Base-by-base conservation (phyloP, 2,888 invertebrate species). In the Hoplodrina blanda region DNA sequence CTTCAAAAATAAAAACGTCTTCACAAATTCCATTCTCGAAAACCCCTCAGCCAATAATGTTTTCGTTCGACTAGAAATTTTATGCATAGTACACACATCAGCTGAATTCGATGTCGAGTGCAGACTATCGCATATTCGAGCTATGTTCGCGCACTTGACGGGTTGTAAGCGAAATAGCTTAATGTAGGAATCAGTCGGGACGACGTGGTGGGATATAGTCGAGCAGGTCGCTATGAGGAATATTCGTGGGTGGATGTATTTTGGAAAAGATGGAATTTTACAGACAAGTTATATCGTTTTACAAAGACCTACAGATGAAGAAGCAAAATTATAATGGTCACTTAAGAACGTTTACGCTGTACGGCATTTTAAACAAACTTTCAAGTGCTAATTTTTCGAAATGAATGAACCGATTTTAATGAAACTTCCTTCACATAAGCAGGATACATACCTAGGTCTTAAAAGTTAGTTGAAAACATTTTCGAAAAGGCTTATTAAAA, bases 111-210 rank as follows among this genome's bases (percentile, higher is more conserved):
- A 59, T 70, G 78, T 83, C 76, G 71, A 60, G 49, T 54, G 72
- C 84, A 81, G 76, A 76, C 71, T 69, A 80, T 71, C 63, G 66
- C 64, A 74, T 67, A 64, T 73, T 75, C 71, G 46, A 59, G 68
- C 75, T 71, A 74, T 63, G 80, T 71, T 75, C 73, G 73, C 69
- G 61, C 77, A 76, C 79, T 80, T 87, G 87, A 87, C 85, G 84
- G 86, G 68, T 86, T 76, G 78, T 81, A 75, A 83, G 75, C 81
- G 79, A 83, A 86, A 84, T 80, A 80, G 76, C 78, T 82, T 80
- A 83, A 88, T 84, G 72, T 78, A 78, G 62, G 62, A 69, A 75
- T 82, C 65, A 55, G 62, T 20, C 52, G 55, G 49, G 53, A 41
- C 53, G 81, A 52, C 53, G 54, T 57, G 60, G 52, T 61, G 20